Evolutionary conservation across 2,888 invertebrate species (phyloP).

Genomic region (Furcula furcula): DNA sequence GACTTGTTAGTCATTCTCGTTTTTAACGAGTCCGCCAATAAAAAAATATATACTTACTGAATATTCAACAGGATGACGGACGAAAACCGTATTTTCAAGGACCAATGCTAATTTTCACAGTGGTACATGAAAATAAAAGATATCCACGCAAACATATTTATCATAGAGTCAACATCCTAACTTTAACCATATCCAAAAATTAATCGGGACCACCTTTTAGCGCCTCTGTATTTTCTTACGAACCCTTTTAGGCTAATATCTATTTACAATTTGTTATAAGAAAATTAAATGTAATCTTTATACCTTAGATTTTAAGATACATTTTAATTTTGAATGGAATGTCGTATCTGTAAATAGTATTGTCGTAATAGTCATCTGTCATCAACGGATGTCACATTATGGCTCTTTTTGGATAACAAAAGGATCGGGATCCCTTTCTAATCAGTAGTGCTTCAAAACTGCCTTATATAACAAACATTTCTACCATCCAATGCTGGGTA

Average conservation of each 20-base stretch:
- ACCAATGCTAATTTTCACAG: constrained; percentile 50
- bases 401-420: constrained; percentile 40
- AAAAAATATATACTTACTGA: neutral
- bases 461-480: constrained; percentile 7
- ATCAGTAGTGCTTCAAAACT: constrained; percentile 38
- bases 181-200: constrained; percentile 32
- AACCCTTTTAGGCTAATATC: constrained; percentile 41
- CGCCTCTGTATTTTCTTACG: constrained; percentile 66
- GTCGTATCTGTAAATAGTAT: constrained; percentile 2
- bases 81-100: constrained; percentile 15
- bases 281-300: constrained; percentile 12
- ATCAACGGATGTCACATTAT: constrained; percentile 72
- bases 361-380: constrained; percentile 57
- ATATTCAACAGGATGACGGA: constrained; percentile 7
- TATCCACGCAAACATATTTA: constrained; percentile 46
- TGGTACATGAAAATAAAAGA: constrained; percentile 35
- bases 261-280: constrained; percentile 13
- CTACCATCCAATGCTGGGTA: constrained; percentile 14
- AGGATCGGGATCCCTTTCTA: constrained; percentile 43
- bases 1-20: no score
- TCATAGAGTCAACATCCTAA: constrained; percentile 44
- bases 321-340: constrained; percentile 6
- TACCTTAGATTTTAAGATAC: constrained; percentile 13
- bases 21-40: constrained; percentile 18
- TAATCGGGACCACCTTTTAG: constrained; percentile 65